Evolutionary conservation across 2,888 invertebrate species (phyloP), one percentile per base, ranked within the genome.

Genomic region (Rosalia funebris): DNA sequence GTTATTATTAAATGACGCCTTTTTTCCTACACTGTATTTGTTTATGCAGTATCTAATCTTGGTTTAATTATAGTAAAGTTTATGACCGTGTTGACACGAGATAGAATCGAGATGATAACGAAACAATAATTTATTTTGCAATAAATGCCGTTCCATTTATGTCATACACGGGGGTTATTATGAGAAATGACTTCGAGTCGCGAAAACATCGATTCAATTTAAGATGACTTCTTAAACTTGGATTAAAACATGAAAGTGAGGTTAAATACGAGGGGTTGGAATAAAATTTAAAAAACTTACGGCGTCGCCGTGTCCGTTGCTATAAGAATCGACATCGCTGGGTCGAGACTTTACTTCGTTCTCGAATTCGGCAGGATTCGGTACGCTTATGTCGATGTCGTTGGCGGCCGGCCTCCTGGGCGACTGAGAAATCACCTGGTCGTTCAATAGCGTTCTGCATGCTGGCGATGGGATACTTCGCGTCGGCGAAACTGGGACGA

Each of bases 401-500:
- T 73, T 73, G 83, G 85, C 82, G 15, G 84, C 79, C 0, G 88
- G 88, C 75, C 91, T 90, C 66, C 89, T 85, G 0, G 93, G 92
- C 10, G 92, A 92, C 75, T 91, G 88, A 0, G 90, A 86, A 34
- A 90, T 82, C 41, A 90, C 80, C 31, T 77, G 72, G 45, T 81
- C 79, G 59, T 77, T 75, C 17, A 79, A 68, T 31, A 81, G 59
- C 7, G 74, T 68, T 48, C 74, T 62, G 53, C 80, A 77, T 4
- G 76, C 77, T 31, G 84, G 81, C 3, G 85, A 84, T 5, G 83
- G 81, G 16, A 83, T 82, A 11, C 82, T 82, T 1, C 83, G 79
- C 34, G 87, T 86, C 0, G 88, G 87, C 3, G 88, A 87, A 2
- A 85, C 81, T 3, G 93, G 92, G 59, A 93, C 86, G 80, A 93